A percentile compares a stretch with the other conserved stretches of the same genome.
phyloP scores from a whole-genome alignment of 2,888 invertebrate genomes.

The Escarpia spicata region DNA sequence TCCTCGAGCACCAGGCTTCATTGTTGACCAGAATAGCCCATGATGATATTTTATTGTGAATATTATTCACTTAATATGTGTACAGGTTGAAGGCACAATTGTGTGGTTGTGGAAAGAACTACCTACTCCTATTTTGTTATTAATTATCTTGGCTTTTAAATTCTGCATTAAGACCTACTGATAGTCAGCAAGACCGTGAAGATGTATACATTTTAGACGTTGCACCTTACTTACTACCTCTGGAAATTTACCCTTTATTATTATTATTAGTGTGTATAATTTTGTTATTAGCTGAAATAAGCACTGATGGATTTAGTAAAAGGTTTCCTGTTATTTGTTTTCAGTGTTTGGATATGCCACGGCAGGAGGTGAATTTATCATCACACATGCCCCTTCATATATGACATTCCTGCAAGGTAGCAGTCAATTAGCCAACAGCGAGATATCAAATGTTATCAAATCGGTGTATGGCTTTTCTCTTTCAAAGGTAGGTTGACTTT shows the following conservation, averaged over 20 bases:
- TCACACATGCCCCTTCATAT: not conserved
- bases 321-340: not conserved
- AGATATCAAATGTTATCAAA: constrained; percentile 54
- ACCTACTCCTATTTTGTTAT: too few species aligned
- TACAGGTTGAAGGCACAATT: too few species aligned
- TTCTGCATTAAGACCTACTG: not conserved
- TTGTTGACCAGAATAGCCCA: too few species aligned
- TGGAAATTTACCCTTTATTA: too few species aligned
- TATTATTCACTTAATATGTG: too few species aligned
- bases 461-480: constrained; percentile 51
- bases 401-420: constrained; percentile 16
- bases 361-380: constrained; percentile 1
- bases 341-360: not conserved
- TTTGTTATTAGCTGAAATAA: not conserved
- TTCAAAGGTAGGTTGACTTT: constrained; percentile 41
- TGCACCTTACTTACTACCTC: not conserved
- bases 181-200: not conserved
- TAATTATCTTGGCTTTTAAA: not conserved
- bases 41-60: too few species aligned
- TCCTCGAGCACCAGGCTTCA: too few species aligned
- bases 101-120: too few species aligned
- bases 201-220: not conserved
- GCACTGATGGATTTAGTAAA: not conserved
- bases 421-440: constrained; percentile 45
- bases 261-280: not conserved